A percentile compares a stretch with the other conserved stretches of the same genome.
phyloP scores from a whole-genome alignment of 1,140 invertebrate species.

The Venustaconcha ellipsiformis region DNA sequence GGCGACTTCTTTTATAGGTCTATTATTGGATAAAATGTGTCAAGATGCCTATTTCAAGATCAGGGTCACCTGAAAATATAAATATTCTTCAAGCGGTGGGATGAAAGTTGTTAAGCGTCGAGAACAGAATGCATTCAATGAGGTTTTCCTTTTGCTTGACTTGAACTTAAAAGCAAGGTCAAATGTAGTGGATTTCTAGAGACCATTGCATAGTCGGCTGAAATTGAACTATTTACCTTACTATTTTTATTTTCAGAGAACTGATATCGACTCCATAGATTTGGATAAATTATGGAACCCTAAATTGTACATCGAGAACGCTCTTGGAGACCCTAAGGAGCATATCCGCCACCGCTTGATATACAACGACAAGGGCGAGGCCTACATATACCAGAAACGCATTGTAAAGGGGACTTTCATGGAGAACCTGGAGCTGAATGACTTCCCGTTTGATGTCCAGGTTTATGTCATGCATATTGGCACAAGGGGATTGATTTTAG shows the following conservation, averaged over 20 bases:
- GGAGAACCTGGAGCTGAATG: constrained; percentile 67
- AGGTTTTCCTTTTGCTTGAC: too few species aligned
- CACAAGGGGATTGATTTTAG: too few species aligned
- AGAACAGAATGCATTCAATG: too few species aligned
- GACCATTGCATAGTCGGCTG: not conserved
- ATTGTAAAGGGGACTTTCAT: constrained; percentile 67
- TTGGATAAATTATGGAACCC: constrained; percentile 66
- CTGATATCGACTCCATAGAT: constrained; percentile 52
- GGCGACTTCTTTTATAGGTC: too few species aligned
- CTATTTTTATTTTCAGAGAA: constrained; percentile 26
- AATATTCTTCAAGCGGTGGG: too few species aligned
- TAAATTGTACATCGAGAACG: constrained; percentile 68
- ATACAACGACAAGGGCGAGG: constrained; percentile 64
- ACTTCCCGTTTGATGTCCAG: constrained; percentile 69
- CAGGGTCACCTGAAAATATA: too few species aligned
- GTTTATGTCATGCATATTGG: constrained; percentile 34
- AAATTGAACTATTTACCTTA: not conserved
- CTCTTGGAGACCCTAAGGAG: constrained; percentile 66
- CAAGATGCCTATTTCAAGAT: too few species aligned
- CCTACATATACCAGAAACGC: constrained; percentile 64
- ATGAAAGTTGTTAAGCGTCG: too few species aligned
- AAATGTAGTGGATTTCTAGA: too few species aligned
- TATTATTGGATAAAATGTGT: too few species aligned
- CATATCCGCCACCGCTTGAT: constrained; percentile 56
- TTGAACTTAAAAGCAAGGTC: too few species aligned